phyloP scores from a whole-genome alignment of 2,797 vertebrate genomes.

The Helarctos malayanus region DNA sequence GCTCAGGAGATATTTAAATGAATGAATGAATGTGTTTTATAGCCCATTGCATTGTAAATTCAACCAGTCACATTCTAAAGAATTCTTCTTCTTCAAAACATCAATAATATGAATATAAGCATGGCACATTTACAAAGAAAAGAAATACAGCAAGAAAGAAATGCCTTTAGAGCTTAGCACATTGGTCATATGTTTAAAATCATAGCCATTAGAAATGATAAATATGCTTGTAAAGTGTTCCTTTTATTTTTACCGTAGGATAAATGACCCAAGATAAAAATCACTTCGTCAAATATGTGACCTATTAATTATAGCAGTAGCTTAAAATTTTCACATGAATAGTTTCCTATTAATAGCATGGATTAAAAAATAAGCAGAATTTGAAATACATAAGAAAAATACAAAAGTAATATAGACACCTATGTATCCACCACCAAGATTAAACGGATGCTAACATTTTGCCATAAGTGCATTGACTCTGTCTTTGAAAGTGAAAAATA shows the following conservation, averaged over 20 bases:
- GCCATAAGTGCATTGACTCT: conserved; percentile 26
- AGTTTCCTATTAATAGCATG: conserved; percentile 1
- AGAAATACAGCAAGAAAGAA: conserved; percentile 7
- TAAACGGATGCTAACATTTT: conserved; percentile 80
- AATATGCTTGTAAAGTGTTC: not conserved
- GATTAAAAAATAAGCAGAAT: not conserved
- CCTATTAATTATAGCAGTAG: not conserved
- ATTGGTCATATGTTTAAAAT: not conserved
- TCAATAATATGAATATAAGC: not conserved
- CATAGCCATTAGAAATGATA: not conserved
- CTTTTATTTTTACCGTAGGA: conserved; percentile 28
- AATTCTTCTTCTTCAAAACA: not conserved
- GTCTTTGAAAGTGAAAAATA: conserved; percentile 62
- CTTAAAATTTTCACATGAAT: conserved; percentile 18
- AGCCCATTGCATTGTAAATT: not conserved
- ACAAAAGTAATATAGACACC: conserved; percentile 47
- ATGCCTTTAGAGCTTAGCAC: not conserved
- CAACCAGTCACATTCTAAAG: not conserved
- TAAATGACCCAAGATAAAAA: conserved; percentile 6
- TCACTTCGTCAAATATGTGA: not conserved
- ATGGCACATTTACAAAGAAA: not conserved
- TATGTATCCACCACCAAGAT: conserved; percentile 39
- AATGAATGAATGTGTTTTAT: not conserved
- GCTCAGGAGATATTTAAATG: not conserved
- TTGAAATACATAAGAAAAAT: conserved; percentile 50